Percentiles rank a stretch among this genome's conserved stretches.
These are phyloP conservation scores for Trilocha varians DNA, from an alignment of 2,888 invertebrate species.

Conservation along the genomic window DNA sequence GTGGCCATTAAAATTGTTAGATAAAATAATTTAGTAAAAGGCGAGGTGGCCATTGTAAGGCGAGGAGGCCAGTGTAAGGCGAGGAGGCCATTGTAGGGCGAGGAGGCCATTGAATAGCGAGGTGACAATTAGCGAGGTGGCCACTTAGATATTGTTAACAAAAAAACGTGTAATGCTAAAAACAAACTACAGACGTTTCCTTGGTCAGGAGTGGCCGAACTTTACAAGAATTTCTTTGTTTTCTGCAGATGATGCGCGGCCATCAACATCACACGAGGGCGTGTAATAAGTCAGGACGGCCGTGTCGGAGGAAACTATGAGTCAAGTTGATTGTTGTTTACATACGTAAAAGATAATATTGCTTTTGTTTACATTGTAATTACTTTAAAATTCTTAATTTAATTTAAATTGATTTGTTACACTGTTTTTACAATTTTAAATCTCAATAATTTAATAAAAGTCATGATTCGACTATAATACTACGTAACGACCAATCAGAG, in stretches of 20 bases:
- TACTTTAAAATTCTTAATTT: background rate
- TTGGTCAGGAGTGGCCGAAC: background rate
- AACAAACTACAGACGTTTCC: too few relatives aligned
- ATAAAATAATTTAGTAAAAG: too few relatives aligned
- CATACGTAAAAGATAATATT: background rate
- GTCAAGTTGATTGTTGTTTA: background rate
- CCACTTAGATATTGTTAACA: too few relatives aligned
- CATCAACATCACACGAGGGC: slow-evolving; percentile 51
- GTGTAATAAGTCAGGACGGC: background rate
- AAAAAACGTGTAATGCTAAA: too few relatives aligned
- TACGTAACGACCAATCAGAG: background rate
- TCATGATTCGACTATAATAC: too few relatives aligned
- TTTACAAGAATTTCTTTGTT: background rate
- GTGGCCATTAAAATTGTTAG: background rate
- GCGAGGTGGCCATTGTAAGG: background rate
- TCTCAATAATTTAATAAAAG: background rate
- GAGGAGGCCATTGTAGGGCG: too few relatives aligned
- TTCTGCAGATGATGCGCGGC: background rate
- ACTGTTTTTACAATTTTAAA: background rate
- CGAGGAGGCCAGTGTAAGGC: slow-evolving; percentile 1
- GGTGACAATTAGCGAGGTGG: too few relatives aligned
- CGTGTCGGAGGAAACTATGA: too few relatives aligned
- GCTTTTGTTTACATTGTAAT: background rate
- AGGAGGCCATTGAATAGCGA: too few relatives aligned
- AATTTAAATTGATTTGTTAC: background rate